Conservation (phyloP, 2,888 invertebrate species). For the Scaeva pyrastri region DNA sequence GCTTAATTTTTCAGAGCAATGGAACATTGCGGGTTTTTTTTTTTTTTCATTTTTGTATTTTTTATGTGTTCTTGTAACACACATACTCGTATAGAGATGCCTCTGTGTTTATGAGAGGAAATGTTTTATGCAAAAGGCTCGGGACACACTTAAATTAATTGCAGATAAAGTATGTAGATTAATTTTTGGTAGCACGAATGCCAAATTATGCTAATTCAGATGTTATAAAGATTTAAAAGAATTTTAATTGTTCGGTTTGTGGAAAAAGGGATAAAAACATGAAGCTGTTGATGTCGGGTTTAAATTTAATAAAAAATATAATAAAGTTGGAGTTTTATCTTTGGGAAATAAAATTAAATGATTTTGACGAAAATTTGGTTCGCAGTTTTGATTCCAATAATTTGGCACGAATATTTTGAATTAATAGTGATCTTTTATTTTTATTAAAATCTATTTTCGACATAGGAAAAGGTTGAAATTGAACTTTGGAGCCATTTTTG, state of each 20-base stretch:
- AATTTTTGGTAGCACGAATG: constrained; percentile 6
- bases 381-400: too few species aligned
- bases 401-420: too few species aligned
- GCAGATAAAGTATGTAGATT: constrained; percentile 4
- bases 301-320: too few species aligned
- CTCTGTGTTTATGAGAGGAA: constrained; percentile 16
- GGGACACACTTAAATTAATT: constrained; percentile 63
- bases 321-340: too few species aligned
- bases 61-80: not conserved
- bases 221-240: constrained; percentile 6
- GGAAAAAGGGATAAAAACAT: not conserved
- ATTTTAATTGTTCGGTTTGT: not conserved
- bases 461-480: too few species aligned
- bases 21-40: constrained; percentile 27
- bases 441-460: too few species aligned
- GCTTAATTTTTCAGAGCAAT: constrained; percentile 42
- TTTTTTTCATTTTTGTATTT: not conserved
- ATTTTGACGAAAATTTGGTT: too few species aligned
- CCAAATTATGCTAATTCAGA: not conserved
- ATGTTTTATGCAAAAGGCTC: constrained; percentile 53
- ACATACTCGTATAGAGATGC: not conserved
- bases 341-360: too few species aligned
- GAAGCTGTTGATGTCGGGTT: too few species aligned
- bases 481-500: too few species aligned
- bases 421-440: too few species aligned